These are phyloP conservation scores for Apis florea DNA, from an alignment of 1,140 invertebrate species.

Conservation along the genomic window DNA sequence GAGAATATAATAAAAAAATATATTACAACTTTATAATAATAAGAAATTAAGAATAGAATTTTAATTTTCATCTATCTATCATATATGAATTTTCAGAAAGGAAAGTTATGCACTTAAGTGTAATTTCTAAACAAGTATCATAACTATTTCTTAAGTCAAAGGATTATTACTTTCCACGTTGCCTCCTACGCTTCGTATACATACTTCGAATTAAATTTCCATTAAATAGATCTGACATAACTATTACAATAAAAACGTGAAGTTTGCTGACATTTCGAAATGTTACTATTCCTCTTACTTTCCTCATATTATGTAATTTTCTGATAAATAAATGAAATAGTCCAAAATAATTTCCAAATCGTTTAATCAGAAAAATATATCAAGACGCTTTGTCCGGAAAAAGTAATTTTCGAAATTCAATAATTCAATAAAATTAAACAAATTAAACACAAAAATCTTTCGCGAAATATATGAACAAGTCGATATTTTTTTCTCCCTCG, in stretches of 20 bases:
- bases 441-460: not conserved
- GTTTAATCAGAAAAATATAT: not conserved
- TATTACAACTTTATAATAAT: not conserved
- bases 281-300: too few relatives aligned
- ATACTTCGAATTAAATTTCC: not conserved
- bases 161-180: slow-evolving; percentile 6
- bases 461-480: too few relatives aligned
- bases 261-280: not conserved
- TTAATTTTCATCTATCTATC: not conserved
- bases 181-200: not conserved
- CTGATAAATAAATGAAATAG: not conserved
- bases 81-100: not conserved
- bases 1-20: not conserved
- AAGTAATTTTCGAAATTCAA: not conserved
- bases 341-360: not conserved
- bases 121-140: not conserved
- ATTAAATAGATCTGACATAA: not conserved
- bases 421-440: too few relatives aligned
- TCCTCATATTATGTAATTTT: too few relatives aligned
- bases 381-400: not conserved
- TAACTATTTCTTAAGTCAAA: not conserved
- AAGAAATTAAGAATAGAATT: not conserved
- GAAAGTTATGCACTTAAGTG: not conserved
- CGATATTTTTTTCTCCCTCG: not conserved
- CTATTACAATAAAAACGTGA: not conserved